Evolutionary conservation across 37 sponge, comb jelly and placozoan genomes (phyloP).

Genomic region (Halisarca cf. caerulea): DNA sequence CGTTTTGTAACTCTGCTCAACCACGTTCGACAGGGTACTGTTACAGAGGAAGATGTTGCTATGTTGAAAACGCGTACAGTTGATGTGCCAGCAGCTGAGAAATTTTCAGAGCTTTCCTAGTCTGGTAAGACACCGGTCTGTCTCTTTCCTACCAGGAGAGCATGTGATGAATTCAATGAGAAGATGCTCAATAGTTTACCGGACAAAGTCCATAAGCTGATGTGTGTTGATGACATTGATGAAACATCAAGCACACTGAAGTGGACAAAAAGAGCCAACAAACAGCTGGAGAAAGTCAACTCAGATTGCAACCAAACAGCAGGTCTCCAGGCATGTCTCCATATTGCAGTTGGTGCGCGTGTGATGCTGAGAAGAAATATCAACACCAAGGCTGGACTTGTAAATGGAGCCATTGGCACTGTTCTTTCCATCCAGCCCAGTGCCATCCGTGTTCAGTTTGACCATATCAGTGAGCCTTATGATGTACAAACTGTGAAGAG

Average conservation of each 20-base stretch:
- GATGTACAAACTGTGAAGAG: conserved; percentile 33
- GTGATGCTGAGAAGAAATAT: conserved; percentile 73
- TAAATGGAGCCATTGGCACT: conserved; percentile 65
- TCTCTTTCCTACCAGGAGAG: conserved; percentile 48
- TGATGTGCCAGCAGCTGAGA: neutral
- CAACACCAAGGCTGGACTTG: conserved; percentile 39
- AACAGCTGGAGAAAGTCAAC: conserved; percentile 57
- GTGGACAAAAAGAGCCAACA: conserved; percentile 46
- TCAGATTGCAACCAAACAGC: conserved; percentile 60
- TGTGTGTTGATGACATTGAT: conserved; percentile 58
- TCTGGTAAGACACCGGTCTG: conserved; percentile 37
- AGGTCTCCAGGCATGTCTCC: conserved; percentile 46
- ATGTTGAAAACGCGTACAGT: neutral
- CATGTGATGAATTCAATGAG: conserved; percentile 42
- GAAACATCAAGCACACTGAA: conserved; percentile 44
- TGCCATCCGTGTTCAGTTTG: conserved; percentile 54
- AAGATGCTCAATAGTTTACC: conserved; percentile 20
- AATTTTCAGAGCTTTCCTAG: neutral
- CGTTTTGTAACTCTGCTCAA: neutral
- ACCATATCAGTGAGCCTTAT: conserved; percentile 25
- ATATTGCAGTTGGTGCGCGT: conserved; percentile 54
- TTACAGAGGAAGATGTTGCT: neutral
- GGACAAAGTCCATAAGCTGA: neutral
- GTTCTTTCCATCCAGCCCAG: conserved; percentile 7
- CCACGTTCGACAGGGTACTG: neutral